A percentile compares a stretch with the other conserved stretches of the same genome.
Conservation (phyloP, 2,113 vertebrate genomes). For the Ailurus styani region DNA sequence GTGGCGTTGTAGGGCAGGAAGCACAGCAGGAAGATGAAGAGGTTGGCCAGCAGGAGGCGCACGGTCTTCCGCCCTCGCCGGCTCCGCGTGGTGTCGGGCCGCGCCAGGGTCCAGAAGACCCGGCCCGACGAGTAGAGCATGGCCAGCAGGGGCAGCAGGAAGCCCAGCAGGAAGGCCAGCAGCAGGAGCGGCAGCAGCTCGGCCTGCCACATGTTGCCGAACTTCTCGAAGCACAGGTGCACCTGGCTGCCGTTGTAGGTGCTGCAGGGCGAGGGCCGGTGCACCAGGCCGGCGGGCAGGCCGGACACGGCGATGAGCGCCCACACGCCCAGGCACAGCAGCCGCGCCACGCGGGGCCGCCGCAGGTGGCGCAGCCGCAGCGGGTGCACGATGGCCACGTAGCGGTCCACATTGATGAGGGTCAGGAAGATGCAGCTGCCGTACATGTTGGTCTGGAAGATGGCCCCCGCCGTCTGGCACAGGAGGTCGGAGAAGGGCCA, state of each 20-base stretch:
- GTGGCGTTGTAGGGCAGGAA: constrained; percentile 85
- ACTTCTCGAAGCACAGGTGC: constrained; percentile 83
- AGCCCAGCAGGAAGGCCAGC: constrained; percentile 82
- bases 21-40: constrained; percentile 86
- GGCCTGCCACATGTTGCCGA: constrained; percentile 80
- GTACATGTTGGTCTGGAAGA: constrained; percentile 91
- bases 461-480: constrained; percentile 84
- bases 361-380: constrained; percentile 84
- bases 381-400: constrained; percentile 83
- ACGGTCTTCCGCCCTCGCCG: constrained; percentile 78
- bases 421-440: constrained; percentile 89
- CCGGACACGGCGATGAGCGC: constrained; percentile 79
- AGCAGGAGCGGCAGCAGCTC: constrained; percentile 80
- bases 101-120: constrained; percentile 80
- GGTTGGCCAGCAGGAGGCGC: constrained; percentile 82
- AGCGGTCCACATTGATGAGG: constrained; percentile 88
- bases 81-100: constrained; percentile 53
- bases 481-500: constrained; percentile 83
- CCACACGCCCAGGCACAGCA: constrained; percentile 82
- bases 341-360: constrained; percentile 78
- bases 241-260: background rate
- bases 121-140: constrained; percentile 78
- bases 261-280: constrained; percentile 76
- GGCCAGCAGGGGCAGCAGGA: constrained; percentile 81
- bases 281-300: constrained; percentile 78